A percentile compares a stretch with the other conserved stretches of the same genome.
Conservation (phyloP, 2,113 vertebrate species). For the Tragelaphus buxtoni region DNA sequence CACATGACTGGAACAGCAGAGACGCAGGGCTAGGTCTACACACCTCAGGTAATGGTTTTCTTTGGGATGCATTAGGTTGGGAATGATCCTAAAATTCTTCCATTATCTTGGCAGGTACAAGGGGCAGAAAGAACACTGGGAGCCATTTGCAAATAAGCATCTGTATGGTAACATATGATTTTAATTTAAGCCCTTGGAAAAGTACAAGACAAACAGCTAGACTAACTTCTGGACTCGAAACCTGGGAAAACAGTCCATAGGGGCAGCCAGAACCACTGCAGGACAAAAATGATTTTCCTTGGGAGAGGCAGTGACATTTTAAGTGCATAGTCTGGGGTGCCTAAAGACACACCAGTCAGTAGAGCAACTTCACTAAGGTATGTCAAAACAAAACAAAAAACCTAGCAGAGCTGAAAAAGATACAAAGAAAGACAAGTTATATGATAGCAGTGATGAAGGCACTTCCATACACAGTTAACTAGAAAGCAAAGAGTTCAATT, state of each 20-base stretch:
- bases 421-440: background rate
- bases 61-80: background rate
- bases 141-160: slow-evolving; percentile 5
- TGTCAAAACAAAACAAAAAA: background rate
- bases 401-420: background rate
- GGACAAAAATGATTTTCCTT: slow-evolving; percentile 6
- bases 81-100: background rate
- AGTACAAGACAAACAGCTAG: background rate
- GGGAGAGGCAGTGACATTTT: background rate
- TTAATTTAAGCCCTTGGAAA: slow-evolving; percentile 22
- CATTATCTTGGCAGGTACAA: background rate
- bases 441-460: background rate
- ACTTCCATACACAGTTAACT: background rate
- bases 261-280: background rate
- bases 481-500: background rate
- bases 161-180: background rate
- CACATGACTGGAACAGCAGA: background rate
- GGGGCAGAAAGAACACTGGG: background rate
- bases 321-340: background rate
- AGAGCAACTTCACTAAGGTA: background rate
- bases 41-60: background rate
- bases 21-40: background rate
- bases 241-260: background rate
- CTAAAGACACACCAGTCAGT: background rate
- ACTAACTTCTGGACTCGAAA: background rate